phyloP scores from a whole-genome alignment of 2,113 vertebrate species.

The Brachyistius frenatus region DNA sequence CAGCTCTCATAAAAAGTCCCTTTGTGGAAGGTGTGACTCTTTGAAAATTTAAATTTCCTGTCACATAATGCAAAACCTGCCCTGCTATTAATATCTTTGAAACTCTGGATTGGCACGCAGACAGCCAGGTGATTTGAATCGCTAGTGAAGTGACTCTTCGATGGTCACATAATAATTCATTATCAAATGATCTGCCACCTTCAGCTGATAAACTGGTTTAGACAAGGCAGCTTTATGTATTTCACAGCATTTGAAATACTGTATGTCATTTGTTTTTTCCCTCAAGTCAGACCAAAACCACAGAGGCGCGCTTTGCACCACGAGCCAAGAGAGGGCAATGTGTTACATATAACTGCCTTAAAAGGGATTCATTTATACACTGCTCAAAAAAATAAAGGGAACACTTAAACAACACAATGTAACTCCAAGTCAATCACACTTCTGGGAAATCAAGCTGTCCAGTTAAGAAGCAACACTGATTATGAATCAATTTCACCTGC shows the following conservation, averaged over 20 bases:
- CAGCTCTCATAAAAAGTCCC: neutral
- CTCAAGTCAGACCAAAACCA: neutral
- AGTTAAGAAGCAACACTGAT: too few species aligned
- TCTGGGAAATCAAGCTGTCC: too few species aligned
- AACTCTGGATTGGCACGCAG: neutral
- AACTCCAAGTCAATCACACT: too few species aligned
- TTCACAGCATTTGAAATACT: neutral
- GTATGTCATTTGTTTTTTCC: neutral
- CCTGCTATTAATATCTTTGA: too few species aligned
- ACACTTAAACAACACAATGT: too few species aligned
- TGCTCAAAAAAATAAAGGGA: too few species aligned
- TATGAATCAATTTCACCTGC: too few species aligned
- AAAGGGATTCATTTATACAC: neutral
- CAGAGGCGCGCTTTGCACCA: neutral
- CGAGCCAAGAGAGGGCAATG: conserved; percentile 43
- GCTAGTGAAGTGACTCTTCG: neutral
- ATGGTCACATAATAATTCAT: neutral
- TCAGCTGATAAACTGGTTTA: neutral
- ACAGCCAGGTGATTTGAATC: neutral
- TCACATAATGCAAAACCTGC: too few species aligned
- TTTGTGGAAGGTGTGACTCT: conserved; percentile 23
- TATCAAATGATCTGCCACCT: neutral
- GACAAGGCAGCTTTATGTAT: neutral
- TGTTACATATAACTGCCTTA: neutral
- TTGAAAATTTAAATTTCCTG: too few species aligned